These are phyloP conservation scores for Arremon brunneinucha DNA, from an alignment of 2,797 vertebrate genomes.

Conservation along the genomic window DNA sequence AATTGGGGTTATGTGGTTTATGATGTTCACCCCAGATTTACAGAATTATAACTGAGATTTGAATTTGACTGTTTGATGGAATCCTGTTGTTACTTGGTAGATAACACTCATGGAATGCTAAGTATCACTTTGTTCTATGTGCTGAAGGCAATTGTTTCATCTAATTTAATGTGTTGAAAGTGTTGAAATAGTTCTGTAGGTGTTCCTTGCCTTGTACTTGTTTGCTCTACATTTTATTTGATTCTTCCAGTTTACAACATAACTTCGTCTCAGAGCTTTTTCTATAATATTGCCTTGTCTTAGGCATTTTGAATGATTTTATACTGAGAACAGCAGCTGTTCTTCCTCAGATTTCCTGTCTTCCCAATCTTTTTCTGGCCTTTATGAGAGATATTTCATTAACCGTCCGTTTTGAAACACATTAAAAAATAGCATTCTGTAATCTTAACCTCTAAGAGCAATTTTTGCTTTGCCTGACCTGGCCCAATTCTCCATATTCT, in stretches of 20 bases:
- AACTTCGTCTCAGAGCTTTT: background rate
- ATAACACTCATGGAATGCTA: background rate
- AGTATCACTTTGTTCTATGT: background rate
- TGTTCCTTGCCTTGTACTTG: background rate
- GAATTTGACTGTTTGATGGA: background rate
- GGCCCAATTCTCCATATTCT: background rate
- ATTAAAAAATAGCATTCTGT: background rate
- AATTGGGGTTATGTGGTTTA: background rate
- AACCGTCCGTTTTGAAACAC: background rate
- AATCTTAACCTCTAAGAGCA: background rate
- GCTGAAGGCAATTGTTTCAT: background rate
- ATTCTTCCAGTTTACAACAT: background rate
- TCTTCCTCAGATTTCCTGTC: background rate
- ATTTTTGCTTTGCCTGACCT: background rate
- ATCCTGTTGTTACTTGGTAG: background rate
- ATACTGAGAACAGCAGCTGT: background rate
- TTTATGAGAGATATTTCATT: background rate
- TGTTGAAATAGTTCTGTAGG: background rate
- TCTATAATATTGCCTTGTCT: background rate
- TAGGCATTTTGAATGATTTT: background rate
- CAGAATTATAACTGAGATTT: background rate
- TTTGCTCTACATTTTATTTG: background rate
- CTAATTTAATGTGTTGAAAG: background rate
- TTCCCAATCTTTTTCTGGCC: background rate
- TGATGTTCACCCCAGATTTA: background rate